Conservation (phyloP, 2,113 vertebrate genomes). For the Varanus salvator region DNA sequence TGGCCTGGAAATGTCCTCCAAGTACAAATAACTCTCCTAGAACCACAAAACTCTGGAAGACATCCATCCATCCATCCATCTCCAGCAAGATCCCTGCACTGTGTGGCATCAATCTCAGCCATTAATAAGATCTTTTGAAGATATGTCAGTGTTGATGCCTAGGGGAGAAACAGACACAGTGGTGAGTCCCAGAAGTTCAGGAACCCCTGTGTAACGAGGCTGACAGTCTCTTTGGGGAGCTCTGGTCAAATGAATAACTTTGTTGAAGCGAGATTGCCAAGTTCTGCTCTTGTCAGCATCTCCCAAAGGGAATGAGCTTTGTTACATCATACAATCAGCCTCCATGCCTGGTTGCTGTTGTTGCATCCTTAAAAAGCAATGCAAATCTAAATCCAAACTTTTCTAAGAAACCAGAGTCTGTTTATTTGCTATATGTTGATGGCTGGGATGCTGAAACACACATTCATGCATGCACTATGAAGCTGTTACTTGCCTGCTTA, state of each 20-base stretch:
- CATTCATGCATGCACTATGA: background rate
- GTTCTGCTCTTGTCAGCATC: constrained; percentile 40
- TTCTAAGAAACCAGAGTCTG: background rate
- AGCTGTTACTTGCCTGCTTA: background rate
- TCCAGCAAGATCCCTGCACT: constrained; percentile 46
- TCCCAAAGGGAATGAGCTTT: background rate
- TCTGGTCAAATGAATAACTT: constrained; percentile 36
- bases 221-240: constrained; percentile 31
- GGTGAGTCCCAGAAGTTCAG: constrained; percentile 8
- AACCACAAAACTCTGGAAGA: rapidly evolving
- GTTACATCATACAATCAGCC: background rate
- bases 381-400: constrained; percentile 3
- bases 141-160: constrained; percentile 37
- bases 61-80: background rate
- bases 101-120: constrained; percentile 12
- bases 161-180: constrained; percentile 31
- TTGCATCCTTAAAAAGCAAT: background rate
- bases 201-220: constrained; percentile 8
- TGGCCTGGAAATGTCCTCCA: background rate
- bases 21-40: background rate
- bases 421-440: background rate
- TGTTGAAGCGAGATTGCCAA: constrained; percentile 27
- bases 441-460: background rate
- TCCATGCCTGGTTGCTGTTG: background rate
- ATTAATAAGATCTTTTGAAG: constrained; percentile 41